phyloP scores from a whole-genome alignment of 1,140 invertebrate genomes.

The Drosophila navojoa region DNA sequence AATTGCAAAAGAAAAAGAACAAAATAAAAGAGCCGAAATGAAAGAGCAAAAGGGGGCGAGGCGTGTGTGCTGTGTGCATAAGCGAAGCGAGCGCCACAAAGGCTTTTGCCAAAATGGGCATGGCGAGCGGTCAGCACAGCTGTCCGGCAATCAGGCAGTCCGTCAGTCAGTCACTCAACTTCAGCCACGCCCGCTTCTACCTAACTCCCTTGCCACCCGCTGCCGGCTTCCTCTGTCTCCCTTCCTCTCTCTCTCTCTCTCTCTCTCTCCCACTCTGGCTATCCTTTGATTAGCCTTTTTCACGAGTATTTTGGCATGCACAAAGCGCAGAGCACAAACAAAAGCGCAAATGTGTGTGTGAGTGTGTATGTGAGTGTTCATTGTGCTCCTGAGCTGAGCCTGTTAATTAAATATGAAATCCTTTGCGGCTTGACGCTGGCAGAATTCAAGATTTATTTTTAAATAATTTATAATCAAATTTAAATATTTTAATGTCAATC shows the following conservation, averaged over 20 bases:
- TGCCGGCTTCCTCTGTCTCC: slow-evolving; percentile 8
- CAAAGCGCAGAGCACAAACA: slow-evolving; percentile 69
- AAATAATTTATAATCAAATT: background rate
- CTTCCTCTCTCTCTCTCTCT: background rate
- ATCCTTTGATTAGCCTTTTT: slow-evolving; percentile 33
- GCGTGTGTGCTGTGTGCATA: slow-evolving; percentile 23
- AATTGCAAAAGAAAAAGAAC: slow-evolving; percentile 64
- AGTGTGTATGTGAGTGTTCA: slow-evolving; percentile 14
- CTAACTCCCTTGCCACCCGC: background rate
- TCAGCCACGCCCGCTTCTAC: slow-evolving; percentile 17
- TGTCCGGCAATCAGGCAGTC: slow-evolving; percentile 8
- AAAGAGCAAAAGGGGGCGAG: background rate
- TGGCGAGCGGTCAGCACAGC: slow-evolving; percentile 44
- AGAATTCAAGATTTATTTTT: background rate
- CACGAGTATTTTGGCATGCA: slow-evolving; percentile 67
- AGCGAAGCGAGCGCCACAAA: slow-evolving; percentile 58
- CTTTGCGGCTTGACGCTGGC: slow-evolving; percentile 5
- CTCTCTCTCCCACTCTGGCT: background rate
- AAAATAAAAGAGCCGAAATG: slow-evolving; percentile 28
- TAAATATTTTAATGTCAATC: background rate
- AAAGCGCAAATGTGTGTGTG: slow-evolving; percentile 37
- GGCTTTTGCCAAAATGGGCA: slow-evolving; percentile 69
- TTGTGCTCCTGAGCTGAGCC: slow-evolving; percentile 8
- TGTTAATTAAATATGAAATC: slow-evolving; percentile 38
- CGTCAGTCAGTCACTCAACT: slow-evolving; percentile 50